Percentiles rank a stretch among this genome's conserved stretches.
phyloP scores from a whole-genome alignment of 2,888 invertebrate species.

The Drosophila kanekoi region DNA sequence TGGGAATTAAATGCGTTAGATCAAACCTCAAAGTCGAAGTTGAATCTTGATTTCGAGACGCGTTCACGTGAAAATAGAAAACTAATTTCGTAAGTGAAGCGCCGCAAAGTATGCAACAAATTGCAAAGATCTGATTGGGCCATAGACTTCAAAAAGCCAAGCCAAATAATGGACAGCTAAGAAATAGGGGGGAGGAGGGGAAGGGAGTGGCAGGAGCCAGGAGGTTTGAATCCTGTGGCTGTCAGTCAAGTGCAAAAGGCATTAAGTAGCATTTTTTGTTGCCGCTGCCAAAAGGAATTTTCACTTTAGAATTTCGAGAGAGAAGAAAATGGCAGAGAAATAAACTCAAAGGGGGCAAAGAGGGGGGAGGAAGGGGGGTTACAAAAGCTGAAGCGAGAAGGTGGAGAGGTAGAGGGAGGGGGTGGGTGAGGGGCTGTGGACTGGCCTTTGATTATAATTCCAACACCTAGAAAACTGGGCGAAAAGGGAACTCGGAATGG shows the following conservation, averaged over 20 bases:
- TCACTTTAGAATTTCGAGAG: conserved; percentile 66
- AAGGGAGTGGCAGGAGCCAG: not conserved
- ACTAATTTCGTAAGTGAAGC: conserved; percentile 66
- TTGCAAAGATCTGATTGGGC: conserved; percentile 46
- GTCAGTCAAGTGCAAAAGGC: conserved; percentile 74
- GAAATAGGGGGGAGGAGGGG: not conserved
- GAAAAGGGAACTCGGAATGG: conserved; percentile 1
- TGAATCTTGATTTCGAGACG: conserved; percentile 34
- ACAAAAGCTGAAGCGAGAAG: conserved; percentile 9
- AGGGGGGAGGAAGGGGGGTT: not conserved
- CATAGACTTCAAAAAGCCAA: conserved; percentile 53
- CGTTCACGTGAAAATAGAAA: conserved; percentile 14
- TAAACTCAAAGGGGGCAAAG: conserved; percentile 41
- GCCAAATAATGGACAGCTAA: conserved; percentile 47
- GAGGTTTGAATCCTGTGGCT: conserved; percentile 4
- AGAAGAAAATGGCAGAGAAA: conserved; percentile 37
- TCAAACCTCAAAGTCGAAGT: conserved; percentile 11
- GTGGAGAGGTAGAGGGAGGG: conserved; percentile 5
- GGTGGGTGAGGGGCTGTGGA: not conserved
- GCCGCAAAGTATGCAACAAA: conserved; percentile 73
- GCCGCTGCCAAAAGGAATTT: conserved; percentile 65
- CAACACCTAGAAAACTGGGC: conserved; percentile 66
- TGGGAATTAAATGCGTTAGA: conserved; percentile 30
- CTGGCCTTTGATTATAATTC: conserved; percentile 77
- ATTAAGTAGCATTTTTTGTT: conserved; percentile 72